Conservation (phyloP, 1,140 invertebrate species). For the Apis florea region DNA sequence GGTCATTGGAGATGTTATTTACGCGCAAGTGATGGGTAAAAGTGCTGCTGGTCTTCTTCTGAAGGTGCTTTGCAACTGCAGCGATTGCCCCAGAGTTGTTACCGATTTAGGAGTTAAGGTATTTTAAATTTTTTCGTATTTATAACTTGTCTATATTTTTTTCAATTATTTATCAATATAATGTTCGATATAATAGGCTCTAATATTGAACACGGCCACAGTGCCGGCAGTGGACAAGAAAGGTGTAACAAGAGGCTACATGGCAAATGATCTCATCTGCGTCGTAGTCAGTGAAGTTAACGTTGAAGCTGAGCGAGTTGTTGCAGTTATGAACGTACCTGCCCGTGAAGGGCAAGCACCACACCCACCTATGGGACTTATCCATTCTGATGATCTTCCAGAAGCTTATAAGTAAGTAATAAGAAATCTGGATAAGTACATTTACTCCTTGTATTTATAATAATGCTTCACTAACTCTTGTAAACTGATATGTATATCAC, state of each 20-base stretch:
- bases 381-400: constrained; percentile 92
- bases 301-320: constrained; percentile 92
- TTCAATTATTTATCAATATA: not conserved
- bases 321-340: constrained; percentile 91
- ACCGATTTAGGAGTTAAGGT: constrained; percentile 92
- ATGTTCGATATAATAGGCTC: constrained; percentile 64
- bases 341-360: constrained; percentile 85
- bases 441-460: constrained; percentile 47
- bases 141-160: not conserved
- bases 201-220: constrained; percentile 80
- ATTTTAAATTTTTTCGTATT: constrained; percentile 21
- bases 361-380: constrained; percentile 89
- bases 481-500: constrained; percentile 51
- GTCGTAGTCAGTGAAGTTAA: constrained; percentile 94
- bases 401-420: constrained; percentile 91
- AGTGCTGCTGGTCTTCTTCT: constrained; percentile 88
- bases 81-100: constrained; percentile 88
- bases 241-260: constrained; percentile 88
- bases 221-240: constrained; percentile 91
- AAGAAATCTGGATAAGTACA: constrained; percentile 55
- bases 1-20: constrained; percentile 90
- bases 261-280: constrained; percentile 91
- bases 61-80: constrained; percentile 90
- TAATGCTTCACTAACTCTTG: constrained; percentile 61
- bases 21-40: constrained; percentile 88